Evolutionary conservation across 2,113 vertebrate species (phyloP).

Genomic region (Hemibates koningsi): DNA sequence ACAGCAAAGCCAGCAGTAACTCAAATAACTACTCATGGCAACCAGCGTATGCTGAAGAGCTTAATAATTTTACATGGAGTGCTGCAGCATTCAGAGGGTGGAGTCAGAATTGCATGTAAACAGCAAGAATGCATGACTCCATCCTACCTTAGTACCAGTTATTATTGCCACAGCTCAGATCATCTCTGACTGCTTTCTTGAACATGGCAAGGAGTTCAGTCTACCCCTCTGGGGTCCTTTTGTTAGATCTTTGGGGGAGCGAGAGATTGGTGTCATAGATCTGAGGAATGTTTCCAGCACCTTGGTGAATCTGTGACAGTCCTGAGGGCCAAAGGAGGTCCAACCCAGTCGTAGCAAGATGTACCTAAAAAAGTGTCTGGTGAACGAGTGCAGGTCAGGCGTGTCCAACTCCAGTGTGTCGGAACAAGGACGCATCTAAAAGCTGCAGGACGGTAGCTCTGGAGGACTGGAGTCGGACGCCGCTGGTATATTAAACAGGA

Average conservation of each 20-base stretch:
- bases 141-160: rapidly evolving
- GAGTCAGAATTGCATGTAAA: not conserved
- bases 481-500: not conserved
- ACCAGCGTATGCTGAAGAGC: not conserved
- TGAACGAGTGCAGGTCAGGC: not conserved
- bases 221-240: rapidly evolving
- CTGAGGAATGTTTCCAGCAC: not conserved
- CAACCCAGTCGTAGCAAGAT: not conserved
- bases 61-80: not conserved
- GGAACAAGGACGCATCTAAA: not conserved
- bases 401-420: not conserved
- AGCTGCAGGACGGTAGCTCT: not conserved
- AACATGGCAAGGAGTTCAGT: not conserved
- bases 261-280: not conserved
- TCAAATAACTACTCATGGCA: not conserved
- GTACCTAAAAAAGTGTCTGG: not conserved
- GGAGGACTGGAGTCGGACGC: not conserved
- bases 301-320: not conserved
- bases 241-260: not conserved
- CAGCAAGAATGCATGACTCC: not conserved
- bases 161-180: not conserved
- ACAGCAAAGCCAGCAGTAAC: not conserved
- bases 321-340: not conserved
- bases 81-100: not conserved
- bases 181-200: not conserved